Percentiles rank a stretch among this genome's conserved stretches.
phyloP scores from a whole-genome alignment of 2,113 vertebrate genomes.

The Leucosticte australis region DNA sequence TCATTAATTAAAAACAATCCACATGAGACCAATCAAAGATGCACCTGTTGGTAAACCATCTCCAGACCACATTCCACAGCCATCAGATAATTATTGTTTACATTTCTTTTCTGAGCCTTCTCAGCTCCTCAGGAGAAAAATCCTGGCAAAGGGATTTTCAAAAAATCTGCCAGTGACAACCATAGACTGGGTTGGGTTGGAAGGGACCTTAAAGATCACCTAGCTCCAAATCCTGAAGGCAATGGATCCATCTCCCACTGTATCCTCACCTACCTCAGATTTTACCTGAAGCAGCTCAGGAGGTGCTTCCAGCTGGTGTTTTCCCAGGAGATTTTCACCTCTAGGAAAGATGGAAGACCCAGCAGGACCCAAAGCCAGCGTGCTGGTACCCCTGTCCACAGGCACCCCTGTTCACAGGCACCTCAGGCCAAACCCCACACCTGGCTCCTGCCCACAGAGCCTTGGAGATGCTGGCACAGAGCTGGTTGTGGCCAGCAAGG shows the following conservation, averaged over 20 bases:
- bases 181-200: background rate
- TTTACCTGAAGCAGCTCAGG: background rate
- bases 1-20: too few relatives aligned
- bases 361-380: background rate
- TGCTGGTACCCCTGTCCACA: fast-evolving
- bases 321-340: background rate
- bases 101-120: too few relatives aligned
- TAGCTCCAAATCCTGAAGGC: background rate
- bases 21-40: too few relatives aligned
- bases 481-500: background rate
- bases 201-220: background rate
- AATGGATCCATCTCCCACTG: background rate
- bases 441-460: background rate
- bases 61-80: too few relatives aligned
- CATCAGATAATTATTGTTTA: too few relatives aligned
- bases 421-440: background rate
- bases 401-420: too few relatives aligned
- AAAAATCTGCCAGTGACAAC: too few relatives aligned
- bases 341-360: background rate
- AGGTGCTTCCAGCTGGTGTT: background rate
- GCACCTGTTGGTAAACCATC: too few relatives aligned
- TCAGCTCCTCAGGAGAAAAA: too few relatives aligned
- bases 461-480: background rate
- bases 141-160: too few relatives aligned
- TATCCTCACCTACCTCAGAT: background rate